Conservation (phyloP, 1,140 invertebrate species). For the Cydia strobilella region DNA sequence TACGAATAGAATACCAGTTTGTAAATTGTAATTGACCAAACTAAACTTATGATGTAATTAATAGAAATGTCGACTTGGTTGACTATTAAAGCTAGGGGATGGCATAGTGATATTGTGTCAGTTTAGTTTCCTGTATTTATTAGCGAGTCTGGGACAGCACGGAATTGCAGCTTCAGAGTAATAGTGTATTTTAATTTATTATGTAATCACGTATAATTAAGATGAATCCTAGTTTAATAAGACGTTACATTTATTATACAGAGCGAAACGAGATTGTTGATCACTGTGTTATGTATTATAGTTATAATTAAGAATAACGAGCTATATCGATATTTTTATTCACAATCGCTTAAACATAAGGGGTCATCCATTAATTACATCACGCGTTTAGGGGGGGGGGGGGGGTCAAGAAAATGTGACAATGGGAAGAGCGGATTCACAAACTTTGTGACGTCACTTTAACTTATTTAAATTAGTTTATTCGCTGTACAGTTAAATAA, state of each 20-base stretch:
- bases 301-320: conserved; percentile 3
- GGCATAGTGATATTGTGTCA: conserved; percentile 15
- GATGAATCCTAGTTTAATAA: conserved; percentile 35
- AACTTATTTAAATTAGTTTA: too few relatives aligned
- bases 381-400: too few relatives aligned
- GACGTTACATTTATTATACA: conserved; percentile 30
- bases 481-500: too few relatives aligned
- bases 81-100: neutral
- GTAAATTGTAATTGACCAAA: conserved; percentile 21
- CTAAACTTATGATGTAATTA: conserved; percentile 30
- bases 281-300: conserved; percentile 21
- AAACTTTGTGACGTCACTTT: too few relatives aligned
- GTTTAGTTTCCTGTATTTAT: conserved; percentile 2
- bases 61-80: conserved; percentile 8
- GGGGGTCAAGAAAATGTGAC: too few relatives aligned
- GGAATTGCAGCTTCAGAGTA: neutral
- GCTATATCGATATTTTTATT: conserved; percentile 9
- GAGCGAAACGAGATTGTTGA: conserved; percentile 21
- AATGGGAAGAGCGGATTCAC: too few relatives aligned
- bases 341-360: conserved; percentile 25
- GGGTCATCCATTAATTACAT: too few relatives aligned
- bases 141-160: conserved; percentile 3
- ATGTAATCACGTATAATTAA: conserved; percentile 33
- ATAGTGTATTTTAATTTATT: conserved; percentile 19
- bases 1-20: neutral